These are phyloP conservation scores for Naja naja DNA, from an alignment of 2,113 vertebrate species.

Conservation along the genomic window DNA sequence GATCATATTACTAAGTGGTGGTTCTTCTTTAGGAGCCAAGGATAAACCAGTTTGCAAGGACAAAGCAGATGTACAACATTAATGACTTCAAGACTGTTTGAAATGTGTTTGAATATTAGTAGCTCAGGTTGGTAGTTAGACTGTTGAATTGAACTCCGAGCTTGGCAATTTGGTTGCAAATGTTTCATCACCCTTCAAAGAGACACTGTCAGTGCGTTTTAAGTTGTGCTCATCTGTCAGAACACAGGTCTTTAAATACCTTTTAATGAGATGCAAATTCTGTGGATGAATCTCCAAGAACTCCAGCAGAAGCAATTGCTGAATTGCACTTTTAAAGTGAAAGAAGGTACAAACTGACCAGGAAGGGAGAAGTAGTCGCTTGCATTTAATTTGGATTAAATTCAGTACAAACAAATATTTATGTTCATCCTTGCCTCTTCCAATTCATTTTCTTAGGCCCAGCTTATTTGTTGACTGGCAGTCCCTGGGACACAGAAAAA, in stretches of 20 bases:
- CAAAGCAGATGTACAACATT: not conserved
- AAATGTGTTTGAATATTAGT: too few relatives aligned
- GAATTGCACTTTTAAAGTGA: not conserved
- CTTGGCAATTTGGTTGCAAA: too few relatives aligned
- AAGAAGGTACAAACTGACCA: not conserved
- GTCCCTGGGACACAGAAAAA: not conserved
- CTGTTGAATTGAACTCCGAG: too few relatives aligned
- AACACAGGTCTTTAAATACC: too few relatives aligned
- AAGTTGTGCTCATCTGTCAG: too few relatives aligned
- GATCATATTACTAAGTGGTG: not conserved
- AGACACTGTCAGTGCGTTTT: too few relatives aligned
- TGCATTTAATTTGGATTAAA: not conserved
- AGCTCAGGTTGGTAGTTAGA: too few relatives aligned
- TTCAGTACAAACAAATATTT: not conserved
- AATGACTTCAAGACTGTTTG: not conserved
- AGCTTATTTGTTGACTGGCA: not conserved
- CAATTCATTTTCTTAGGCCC: not conserved
- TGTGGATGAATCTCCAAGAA: not conserved
- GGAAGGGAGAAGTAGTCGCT: not conserved
- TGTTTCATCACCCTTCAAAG: too few relatives aligned
- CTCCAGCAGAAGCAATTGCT: not conserved
- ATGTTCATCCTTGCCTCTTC: not conserved
- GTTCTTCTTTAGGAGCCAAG: not conserved
- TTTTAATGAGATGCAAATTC: not conserved
- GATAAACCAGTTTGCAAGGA: not conserved